phyloP scores from a whole-genome alignment of 2,113 vertebrate genomes.

The Panthera leo region DNA sequence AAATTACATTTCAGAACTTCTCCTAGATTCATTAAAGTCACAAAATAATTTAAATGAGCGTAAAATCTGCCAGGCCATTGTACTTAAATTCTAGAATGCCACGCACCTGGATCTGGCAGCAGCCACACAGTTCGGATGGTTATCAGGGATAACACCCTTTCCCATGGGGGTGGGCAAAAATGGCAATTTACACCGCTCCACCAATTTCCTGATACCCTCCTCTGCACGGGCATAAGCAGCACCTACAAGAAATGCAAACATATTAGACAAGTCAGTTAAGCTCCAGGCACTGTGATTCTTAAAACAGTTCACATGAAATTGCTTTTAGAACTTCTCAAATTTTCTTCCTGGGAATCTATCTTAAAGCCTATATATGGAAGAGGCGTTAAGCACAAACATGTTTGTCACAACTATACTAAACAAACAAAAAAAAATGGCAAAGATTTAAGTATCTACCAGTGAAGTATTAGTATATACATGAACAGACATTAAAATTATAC shows the following conservation, averaged over 20 bases:
- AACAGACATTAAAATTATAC: slow-evolving; percentile 8
- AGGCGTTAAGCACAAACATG: not conserved
- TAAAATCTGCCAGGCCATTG: not conserved
- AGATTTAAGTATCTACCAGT: slow-evolving; percentile 14
- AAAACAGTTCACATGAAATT: not conserved
- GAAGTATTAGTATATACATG: not conserved
- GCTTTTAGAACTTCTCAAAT: not conserved
- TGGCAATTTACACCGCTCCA: slow-evolving; percentile 90
- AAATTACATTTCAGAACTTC: slow-evolving; percentile 13
- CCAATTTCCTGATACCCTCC: slow-evolving; percentile 87
- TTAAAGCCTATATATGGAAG: slow-evolving; percentile 44
- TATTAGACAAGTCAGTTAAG: slow-evolving; percentile 15
- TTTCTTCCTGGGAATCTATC: not conserved
- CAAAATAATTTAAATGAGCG: not conserved
- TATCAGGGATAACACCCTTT: slow-evolving; percentile 95
- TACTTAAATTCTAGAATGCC: slow-evolving; percentile 50
- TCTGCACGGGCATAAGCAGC: slow-evolving; percentile 94
- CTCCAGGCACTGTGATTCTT: not conserved
- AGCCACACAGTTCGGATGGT: slow-evolving; percentile 93
- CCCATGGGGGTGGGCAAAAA: slow-evolving; percentile 98
- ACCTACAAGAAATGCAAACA: slow-evolving; percentile 84
- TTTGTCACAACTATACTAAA: not conserved
- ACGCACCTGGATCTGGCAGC: slow-evolving; percentile 95
- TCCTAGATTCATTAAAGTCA: not conserved
- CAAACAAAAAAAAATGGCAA: not conserved